These are phyloP conservation scores for Plagiodera versicolora DNA, from an alignment of 2,888 invertebrate genomes.

Conservation along the genomic window DNA sequence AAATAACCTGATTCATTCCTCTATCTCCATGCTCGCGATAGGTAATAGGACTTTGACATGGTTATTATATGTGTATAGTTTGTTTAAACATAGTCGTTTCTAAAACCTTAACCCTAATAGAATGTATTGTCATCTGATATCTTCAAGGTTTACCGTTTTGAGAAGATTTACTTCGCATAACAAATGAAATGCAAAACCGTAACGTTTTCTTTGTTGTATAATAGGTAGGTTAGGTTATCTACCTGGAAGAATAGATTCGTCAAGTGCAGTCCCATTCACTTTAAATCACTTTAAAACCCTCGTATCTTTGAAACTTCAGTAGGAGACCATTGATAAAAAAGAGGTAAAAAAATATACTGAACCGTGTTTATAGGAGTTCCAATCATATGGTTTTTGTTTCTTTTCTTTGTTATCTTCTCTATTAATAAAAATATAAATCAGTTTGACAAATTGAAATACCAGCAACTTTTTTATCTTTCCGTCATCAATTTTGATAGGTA, in stretches of 20 bases:
- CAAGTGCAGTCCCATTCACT: neutral
- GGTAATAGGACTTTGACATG: neutral
- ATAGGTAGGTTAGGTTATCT: no score
- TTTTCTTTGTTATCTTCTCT: no score
- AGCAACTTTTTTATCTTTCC: no score
- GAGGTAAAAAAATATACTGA: no score
- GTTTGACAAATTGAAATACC: no score
- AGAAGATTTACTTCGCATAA: neutral
- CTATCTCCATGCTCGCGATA: neutral
- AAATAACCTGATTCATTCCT: neutral
- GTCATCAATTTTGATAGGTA: no score
- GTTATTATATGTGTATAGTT: neutral
- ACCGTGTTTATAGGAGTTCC: no score
- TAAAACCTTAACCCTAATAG: constrained; percentile 1
- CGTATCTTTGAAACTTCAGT: no score
- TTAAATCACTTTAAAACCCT: neutral
- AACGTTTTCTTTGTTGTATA: neutral
- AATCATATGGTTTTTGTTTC: no score
- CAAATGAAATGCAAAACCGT: neutral
- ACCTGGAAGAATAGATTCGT: neutral
- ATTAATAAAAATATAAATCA: no score
- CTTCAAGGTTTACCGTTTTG: neutral
- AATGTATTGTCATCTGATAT: neutral
- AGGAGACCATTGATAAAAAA: no score
- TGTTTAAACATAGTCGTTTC: neutral